Conservation (phyloP, 2,888 invertebrate genomes). For the Chrysolina haemoptera region DNA sequence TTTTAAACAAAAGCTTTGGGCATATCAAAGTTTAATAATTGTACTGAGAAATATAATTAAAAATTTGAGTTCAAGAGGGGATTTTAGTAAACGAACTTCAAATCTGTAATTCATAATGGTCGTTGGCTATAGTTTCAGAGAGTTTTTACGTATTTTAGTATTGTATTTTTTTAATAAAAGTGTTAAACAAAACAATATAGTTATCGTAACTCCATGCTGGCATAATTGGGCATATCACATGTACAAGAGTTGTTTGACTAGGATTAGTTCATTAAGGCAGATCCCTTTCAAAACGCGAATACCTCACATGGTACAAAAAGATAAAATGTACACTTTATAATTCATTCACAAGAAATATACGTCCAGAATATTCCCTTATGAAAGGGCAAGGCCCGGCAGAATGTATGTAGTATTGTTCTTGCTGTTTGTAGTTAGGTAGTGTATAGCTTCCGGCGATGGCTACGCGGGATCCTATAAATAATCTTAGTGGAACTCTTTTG, state of each 20-base stretch:
- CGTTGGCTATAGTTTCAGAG: too few species aligned
- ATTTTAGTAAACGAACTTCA: too few species aligned
- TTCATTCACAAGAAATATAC: slow-evolving; percentile 27
- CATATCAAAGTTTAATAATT: too few species aligned
- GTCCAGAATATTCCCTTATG: slow-evolving; percentile 14
- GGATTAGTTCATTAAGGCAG: slow-evolving; percentile 1
- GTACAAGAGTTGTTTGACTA: not conserved
- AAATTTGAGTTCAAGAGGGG: too few species aligned
- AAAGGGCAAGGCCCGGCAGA: slow-evolving; percentile 13
- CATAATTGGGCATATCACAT: too few species aligned
- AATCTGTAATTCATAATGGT: too few species aligned
- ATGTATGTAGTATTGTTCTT: slow-evolving; percentile 31
- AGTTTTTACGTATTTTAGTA: too few species aligned
- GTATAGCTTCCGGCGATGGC: slow-evolving; percentile 41
- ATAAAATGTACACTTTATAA: slow-evolving; percentile 26
- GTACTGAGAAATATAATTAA: too few species aligned
- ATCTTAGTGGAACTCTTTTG: slow-evolving; percentile 49
- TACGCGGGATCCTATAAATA: slow-evolving; percentile 40
- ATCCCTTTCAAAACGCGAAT: not conserved
- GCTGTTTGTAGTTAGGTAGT: slow-evolving; percentile 39
- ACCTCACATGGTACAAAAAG: not conserved
- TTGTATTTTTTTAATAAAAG: too few species aligned
- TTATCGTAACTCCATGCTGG: too few species aligned
- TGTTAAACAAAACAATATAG: too few species aligned
- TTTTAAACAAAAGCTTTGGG: too few species aligned